phyloP scores from a whole-genome alignment of 2,113 vertebrate species.

The Morone chrysops region DNA sequence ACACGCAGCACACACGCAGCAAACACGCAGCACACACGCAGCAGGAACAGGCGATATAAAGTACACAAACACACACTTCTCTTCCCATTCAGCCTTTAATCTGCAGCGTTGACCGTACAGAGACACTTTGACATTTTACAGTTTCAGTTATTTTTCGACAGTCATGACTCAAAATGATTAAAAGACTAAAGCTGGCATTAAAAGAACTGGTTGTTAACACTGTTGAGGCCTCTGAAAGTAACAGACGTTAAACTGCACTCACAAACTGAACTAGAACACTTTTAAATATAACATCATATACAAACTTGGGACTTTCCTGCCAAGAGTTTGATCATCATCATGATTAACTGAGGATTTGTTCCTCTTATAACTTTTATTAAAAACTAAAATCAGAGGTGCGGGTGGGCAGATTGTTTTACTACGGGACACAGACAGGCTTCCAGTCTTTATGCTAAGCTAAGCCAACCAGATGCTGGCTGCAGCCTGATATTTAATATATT shows the following conservation, averaged over 20 bases:
- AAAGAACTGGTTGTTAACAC: neutral
- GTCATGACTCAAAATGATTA: slow-evolving; percentile 4
- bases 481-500: neutral
- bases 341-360: too few species aligned
- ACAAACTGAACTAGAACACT: neutral
- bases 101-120: neutral
- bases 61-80: neutral
- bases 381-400: too few species aligned
- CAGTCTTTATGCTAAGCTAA: slow-evolving; percentile 1
- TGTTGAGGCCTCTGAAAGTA: neutral
- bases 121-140: slow-evolving; percentile 12
- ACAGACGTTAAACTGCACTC: neutral
- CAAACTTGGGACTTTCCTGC: too few species aligned
- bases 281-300: too few species aligned
- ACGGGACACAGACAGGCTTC: too few species aligned
- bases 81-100: slow-evolving; percentile 6
- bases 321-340: too few species aligned
- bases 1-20: slow-evolving; percentile 1
- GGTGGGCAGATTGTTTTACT: neutral
- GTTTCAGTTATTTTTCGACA: neutral
- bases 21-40: neutral
- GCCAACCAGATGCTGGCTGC: neutral
- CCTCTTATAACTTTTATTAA: too few species aligned
- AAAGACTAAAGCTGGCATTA: neutral
- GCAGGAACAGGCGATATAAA: neutral